A percentile compares a stretch with the other conserved stretches of the same genome.
These are phyloP conservation scores for Protosalanx chinensis DNA, from an alignment of 2,797 vertebrate genomes.

Conservation along the genomic window DNA sequence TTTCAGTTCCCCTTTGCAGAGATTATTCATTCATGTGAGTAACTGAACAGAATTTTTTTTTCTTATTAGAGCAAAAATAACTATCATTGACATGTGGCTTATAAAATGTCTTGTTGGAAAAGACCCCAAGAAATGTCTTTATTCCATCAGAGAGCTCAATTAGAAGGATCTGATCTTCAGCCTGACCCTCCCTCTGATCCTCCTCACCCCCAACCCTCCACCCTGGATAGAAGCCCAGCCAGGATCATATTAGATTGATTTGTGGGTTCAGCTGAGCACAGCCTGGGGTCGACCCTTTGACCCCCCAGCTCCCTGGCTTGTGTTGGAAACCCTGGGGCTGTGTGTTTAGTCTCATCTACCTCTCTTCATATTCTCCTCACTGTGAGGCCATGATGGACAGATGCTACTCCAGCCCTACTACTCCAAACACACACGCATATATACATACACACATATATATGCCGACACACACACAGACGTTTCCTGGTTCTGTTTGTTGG, in stretches of 20 bases:
- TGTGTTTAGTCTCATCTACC: slow-evolving; percentile 47
- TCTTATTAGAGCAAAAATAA: neutral
- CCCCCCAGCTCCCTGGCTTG: slow-evolving; percentile 23
- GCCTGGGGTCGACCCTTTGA: slow-evolving; percentile 30
- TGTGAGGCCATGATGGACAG: slow-evolving; percentile 13
- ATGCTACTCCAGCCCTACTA: neutral
- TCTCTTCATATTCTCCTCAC: slow-evolving; percentile 34
- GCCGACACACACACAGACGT: too few relatives aligned
- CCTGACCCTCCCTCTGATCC: slow-evolving; percentile 35
- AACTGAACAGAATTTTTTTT: too few relatives aligned
- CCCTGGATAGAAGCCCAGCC: slow-evolving; percentile 32
- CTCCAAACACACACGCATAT: neutral
- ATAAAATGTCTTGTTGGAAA: neutral
- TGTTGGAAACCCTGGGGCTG: slow-evolving; percentile 28
- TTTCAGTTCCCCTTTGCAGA: neutral
- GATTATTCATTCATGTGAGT: too few relatives aligned
- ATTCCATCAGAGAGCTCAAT: slow-evolving; percentile 12
- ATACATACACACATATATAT: too few relatives aligned
- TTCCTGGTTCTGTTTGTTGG: too few relatives aligned
- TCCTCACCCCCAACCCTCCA: slow-evolving; percentile 29
- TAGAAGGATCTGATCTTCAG: slow-evolving; percentile 7
- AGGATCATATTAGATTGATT: slow-evolving; percentile 37
- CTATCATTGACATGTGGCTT: neutral
- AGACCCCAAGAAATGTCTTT: slow-evolving; percentile 20
- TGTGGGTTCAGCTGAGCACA: slow-evolving; percentile 42